phyloP scores from a whole-genome alignment of 2,113 vertebrate genomes.

The Gallinago undulata region DNA sequence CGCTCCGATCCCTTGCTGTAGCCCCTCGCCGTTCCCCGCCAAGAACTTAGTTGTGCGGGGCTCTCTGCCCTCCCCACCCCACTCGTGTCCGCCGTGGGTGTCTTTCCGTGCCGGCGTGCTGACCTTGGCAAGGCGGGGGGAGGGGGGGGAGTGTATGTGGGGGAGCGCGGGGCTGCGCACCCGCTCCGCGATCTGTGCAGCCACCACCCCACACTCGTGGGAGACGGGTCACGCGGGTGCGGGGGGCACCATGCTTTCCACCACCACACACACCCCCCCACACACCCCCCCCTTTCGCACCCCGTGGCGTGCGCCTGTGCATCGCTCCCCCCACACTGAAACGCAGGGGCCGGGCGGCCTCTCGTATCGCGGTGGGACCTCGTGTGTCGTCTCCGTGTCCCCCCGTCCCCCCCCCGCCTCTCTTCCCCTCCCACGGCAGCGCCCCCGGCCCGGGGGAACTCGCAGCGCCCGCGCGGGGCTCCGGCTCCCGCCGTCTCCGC shows the following conservation, averaged over 20 bases:
- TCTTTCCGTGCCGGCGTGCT: not conserved
- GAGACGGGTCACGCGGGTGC: not conserved
- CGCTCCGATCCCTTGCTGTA: not conserved
- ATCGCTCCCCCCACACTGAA: not conserved
- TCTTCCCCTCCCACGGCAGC: not conserved
- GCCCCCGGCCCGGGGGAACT: not conserved
- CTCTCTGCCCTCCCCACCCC: not conserved
- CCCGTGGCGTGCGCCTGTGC: not conserved
- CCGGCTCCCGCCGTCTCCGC: not conserved
- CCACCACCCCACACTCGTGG: not conserved
- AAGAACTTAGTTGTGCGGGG: not conserved
- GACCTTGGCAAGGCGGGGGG: not conserved
- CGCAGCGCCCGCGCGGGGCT: not conserved
- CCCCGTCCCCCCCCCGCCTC: too few species aligned
- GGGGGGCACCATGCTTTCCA: not conserved
- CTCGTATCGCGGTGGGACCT: not conserved
- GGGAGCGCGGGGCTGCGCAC: not conserved
- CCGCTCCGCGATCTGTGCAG: not conserved
- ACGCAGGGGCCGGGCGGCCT: not conserved
- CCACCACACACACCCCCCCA: too few species aligned
- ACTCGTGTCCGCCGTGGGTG: not conserved
- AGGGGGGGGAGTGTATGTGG: not conserved
- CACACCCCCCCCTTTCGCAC: accelerated
- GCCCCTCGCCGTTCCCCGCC: not conserved
- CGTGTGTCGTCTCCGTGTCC: not conserved